Percentiles rank a stretch among this genome's conserved stretches.
Conservation (phyloP, 2,888 invertebrate genomes). For the Polydrusus pterygomalis region DNA sequence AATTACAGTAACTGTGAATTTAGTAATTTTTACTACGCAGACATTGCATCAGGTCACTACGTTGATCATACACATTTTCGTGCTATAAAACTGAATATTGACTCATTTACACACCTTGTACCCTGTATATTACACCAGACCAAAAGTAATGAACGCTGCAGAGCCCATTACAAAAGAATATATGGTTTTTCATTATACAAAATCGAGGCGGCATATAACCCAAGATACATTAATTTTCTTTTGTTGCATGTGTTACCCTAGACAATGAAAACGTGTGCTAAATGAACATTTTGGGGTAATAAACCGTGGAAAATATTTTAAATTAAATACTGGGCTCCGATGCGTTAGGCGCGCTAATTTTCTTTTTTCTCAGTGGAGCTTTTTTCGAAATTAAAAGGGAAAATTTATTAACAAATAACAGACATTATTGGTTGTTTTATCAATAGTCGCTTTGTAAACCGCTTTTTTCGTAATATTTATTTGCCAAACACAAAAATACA, state of each 20-base stretch:
- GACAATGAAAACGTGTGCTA: conserved; percentile 42
- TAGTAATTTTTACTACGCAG: too few species aligned
- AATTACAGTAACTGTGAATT: too few species aligned
- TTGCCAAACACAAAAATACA: too few species aligned
- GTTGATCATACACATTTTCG: too few species aligned
- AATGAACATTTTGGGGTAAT: conserved; percentile 47
- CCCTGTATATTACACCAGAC: conserved; percentile 41
- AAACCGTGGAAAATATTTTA: conserved; percentile 40
- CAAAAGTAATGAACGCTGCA: conserved; percentile 40
- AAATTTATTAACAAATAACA: conserved; percentile 11
- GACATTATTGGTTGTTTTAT: conserved; percentile 8
- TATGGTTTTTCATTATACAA: conserved; percentile 52
- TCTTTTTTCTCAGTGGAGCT: background rate
- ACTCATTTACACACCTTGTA: too few species aligned
- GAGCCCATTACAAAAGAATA: conserved; percentile 48
- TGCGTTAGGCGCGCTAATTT: conserved; percentile 18
- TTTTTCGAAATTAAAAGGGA: conserved; percentile 2
- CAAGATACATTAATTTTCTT: conserved; percentile 54
- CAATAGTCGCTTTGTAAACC: background rate
- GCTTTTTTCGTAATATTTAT: background rate
- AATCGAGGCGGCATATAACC: conserved; percentile 50
- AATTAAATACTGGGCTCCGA: conserved; percentile 40
- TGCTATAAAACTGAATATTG: too few species aligned
- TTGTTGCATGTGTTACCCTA: conserved; percentile 53
- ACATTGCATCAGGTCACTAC: too few species aligned